These are phyloP conservation scores for Apodemia duryi DNA, from an alignment of 2,888 invertebrate species.

Conservation along the genomic window DNA sequence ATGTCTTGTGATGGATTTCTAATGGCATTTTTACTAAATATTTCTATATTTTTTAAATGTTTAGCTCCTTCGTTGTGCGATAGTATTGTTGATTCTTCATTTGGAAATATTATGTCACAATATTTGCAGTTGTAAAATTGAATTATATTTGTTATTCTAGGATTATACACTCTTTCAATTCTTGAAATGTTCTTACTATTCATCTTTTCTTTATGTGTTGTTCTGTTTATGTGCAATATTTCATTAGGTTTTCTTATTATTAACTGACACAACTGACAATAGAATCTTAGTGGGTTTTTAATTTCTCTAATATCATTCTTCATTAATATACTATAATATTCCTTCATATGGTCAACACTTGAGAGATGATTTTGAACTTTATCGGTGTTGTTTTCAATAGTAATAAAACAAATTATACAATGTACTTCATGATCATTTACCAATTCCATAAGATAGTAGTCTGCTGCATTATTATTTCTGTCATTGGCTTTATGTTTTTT, in stretches of 20 bases:
- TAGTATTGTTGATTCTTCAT: slow-evolving; percentile 15
- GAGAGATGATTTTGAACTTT: not conserved
- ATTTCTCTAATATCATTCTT: not conserved
- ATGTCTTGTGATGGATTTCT: not conserved
- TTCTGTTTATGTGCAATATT: not conserved
- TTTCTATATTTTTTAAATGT: slow-evolving; percentile 10
- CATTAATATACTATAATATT: not conserved
- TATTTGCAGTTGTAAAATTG: slow-evolving; percentile 15
- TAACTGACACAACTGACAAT: slow-evolving; percentile 19
- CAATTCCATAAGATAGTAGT: not conserved
- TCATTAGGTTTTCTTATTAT: not conserved
- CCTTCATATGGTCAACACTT: not conserved
- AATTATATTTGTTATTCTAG: not conserved
- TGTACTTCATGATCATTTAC: not conserved
- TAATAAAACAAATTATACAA: not conserved
- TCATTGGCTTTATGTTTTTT: slow-evolving; percentile 1
- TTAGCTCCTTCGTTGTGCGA: slow-evolving; percentile 16
- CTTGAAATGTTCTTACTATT: not conserved
- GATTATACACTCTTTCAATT: not conserved
- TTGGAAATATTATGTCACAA: slow-evolving; percentile 17
- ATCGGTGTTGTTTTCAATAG: not conserved
- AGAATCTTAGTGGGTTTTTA: slow-evolving; percentile 3
- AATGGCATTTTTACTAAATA: not conserved
- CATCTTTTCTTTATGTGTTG: slow-evolving; percentile 10
- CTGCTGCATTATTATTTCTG: not conserved